Percentiles rank a stretch among this genome's conserved stretches.
These are phyloP conservation scores for Meteorus sp. DNA, from an alignment of 1,140 invertebrate genomes.

Conservation along the genomic window DNA sequence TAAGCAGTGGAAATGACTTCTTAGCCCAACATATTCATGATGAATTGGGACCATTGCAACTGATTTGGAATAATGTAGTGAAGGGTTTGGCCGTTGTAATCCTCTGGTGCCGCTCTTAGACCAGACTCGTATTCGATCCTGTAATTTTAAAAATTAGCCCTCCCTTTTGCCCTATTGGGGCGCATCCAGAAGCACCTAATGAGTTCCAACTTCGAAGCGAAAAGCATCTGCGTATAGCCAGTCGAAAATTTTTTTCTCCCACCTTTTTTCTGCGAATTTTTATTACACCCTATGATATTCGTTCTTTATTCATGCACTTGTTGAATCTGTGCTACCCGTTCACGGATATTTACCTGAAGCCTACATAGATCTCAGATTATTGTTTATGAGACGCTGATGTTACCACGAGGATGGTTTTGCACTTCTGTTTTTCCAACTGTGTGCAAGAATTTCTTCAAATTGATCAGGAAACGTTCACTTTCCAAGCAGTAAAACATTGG, in stretches of 20 bases:
- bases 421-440: no score
- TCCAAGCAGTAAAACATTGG: no score
- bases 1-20: no score
- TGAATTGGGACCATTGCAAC: no score
- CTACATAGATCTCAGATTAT: no score
- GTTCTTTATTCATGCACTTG: no score
- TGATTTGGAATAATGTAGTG: conserved; percentile 31
- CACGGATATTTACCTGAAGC: no score
- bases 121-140: conserved; percentile 44
- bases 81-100: conserved; percentile 31
- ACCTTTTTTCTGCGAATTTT: background rate
- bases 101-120: conserved; percentile 43
- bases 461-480: no score
- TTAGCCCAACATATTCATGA: no score
- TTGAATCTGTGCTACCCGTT: background rate
- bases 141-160: conserved; percentile 42
- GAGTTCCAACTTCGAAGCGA: conserved; percentile 26
- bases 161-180: conserved; percentile 43
- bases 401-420: no score
- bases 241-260: conserved; percentile 13
- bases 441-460: no score
- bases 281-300: background rate
- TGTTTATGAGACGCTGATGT: no score
- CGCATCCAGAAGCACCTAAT: conserved; percentile 31
- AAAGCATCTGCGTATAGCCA: background rate